Evolutionary conservation across 2,113 vertebrate species (phyloP), one percentile per base, ranked within the genome.

Genomic region (Aramus guarauna): DNA sequence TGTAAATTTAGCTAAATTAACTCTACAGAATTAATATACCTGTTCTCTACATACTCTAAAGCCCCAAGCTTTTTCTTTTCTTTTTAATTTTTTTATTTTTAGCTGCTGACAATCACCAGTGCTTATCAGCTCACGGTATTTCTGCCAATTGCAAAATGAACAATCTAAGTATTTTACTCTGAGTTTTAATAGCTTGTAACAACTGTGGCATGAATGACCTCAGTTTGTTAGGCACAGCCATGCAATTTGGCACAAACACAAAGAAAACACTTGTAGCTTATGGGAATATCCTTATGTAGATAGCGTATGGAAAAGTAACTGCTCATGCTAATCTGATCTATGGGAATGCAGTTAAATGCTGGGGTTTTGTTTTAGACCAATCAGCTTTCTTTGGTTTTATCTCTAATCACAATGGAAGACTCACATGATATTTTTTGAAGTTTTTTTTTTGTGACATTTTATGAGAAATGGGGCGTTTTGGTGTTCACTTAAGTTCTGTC

Each of bases 181-280:
- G 74, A 43, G 64, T 72, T 97, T 96, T 89, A 97, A 97, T 39
- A 81, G 83, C 47, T 96, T 78, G 41, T 81, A 93, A 94, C 58
- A 85, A 80, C 26, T 14, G 27, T 72, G 91, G 60, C 63, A 29
- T 11, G 27, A 81, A 71, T 34, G 59, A 94, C 72, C 81, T 84
- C 77, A 37, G 52, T 71, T 72, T 84, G 85, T 73, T 90, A 85
- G 59, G 74, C 60, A 50, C 29, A 77, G 56, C 53, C 69, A 47
- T 18, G 8, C 30, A 66, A 71, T 74, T 97, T 94, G 94, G 90
- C 88, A 86, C 2, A 13, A 90, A 53, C 9, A 48, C 36, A 88
- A 45, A 80, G 80, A 71, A 77, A 91, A 76, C 27, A 21, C 34
- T 43, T 75, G 64, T 41, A 34, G 17, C 23, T 48, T 53, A 64